Conservation (phyloP, 2,797 vertebrate species). For the Propithecus perrieri region DNA sequence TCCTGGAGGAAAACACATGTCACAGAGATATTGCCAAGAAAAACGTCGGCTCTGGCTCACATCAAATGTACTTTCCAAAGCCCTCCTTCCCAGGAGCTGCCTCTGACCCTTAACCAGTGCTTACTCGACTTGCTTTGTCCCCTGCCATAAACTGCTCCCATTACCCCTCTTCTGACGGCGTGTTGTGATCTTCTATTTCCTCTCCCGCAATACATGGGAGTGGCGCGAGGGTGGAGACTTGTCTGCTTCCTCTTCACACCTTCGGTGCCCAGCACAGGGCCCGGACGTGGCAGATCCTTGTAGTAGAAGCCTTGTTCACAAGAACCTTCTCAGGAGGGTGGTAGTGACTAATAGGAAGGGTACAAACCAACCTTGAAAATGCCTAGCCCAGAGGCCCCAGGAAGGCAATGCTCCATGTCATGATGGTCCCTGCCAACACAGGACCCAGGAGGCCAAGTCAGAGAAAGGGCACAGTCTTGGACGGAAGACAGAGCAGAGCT, state of each 20-base stretch:
- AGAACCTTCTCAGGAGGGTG: background rate
- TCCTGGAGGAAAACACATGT: background rate
- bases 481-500: background rate
- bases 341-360: background rate
- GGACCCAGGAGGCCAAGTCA: background rate
- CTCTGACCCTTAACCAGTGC: background rate
- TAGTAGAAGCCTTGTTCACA: background rate
- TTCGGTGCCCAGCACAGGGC: background rate
- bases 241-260: background rate
- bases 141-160: background rate
- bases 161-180: background rate
- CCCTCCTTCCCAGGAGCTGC: background rate
- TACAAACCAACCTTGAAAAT: background rate
- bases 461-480: background rate
- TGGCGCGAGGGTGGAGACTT: background rate
- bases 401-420: background rate
- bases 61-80: background rate
- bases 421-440: background rate
- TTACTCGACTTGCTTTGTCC: background rate
- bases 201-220: background rate
- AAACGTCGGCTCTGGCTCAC: background rate
- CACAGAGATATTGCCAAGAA: background rate
- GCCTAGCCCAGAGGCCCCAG: background rate
- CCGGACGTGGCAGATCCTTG: background rate
- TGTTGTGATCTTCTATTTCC: background rate